Percentiles rank a stretch among this genome's conserved stretches.
These are phyloP conservation scores for Bombus waltoni DNA, from an alignment of 1,140 invertebrate genomes.

Conservation along the genomic window DNA sequence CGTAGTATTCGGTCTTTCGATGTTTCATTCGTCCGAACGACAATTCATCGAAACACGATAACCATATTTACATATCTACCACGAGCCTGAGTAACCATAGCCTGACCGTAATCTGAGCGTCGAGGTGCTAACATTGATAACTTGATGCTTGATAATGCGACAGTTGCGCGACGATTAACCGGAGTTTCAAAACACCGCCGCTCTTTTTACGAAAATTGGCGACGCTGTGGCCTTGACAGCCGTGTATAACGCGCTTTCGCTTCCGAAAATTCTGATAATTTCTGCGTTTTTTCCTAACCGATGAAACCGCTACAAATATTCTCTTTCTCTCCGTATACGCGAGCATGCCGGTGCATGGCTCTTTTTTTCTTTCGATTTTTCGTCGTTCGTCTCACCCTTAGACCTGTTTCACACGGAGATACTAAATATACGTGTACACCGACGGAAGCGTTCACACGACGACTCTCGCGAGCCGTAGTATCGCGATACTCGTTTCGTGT, in stretches of 20 bases:
- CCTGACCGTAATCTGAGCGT: too few species aligned
- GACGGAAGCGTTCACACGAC: too few species aligned
- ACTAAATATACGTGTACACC: too few species aligned
- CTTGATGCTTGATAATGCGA: not conserved
- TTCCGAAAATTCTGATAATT: slow-evolving; percentile 30
- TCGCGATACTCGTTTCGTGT: too few species aligned
- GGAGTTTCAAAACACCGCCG: not conserved
- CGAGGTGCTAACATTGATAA: not conserved
- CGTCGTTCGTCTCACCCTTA: not conserved
- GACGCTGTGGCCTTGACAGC: slow-evolving; percentile 32
- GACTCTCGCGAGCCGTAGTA: too few species aligned
- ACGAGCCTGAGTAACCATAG: not conserved
- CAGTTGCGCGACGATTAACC: slow-evolving; percentile 27
- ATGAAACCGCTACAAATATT: slow-evolving; percentile 24
- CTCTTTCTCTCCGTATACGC: not conserved
- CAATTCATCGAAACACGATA: too few species aligned
- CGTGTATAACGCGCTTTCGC: slow-evolving; percentile 16
- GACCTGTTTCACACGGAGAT: too few species aligned
- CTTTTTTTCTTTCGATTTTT: not conserved
- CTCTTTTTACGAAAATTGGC: slow-evolving; percentile 13
- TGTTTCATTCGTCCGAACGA: too few species aligned
- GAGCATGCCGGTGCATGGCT: too few species aligned
- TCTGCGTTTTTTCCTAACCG: slow-evolving; percentile 42
- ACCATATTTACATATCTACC: too few species aligned
- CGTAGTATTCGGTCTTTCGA: too few species aligned